Base-by-base conservation (phyloP, 2,888 invertebrate genomes). In the Petrophora chlorosata region DNA sequence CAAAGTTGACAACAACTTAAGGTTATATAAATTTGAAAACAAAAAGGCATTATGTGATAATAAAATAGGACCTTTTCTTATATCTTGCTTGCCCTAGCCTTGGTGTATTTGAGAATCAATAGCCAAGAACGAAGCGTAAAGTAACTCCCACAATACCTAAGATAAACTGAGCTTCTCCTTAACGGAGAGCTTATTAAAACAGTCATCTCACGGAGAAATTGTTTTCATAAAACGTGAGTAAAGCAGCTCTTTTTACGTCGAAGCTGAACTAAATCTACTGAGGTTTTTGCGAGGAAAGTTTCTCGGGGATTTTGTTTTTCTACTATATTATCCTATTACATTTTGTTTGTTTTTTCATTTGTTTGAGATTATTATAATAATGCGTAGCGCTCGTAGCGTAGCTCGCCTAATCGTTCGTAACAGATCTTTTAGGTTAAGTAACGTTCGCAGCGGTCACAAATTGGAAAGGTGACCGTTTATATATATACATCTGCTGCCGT, bases 151-250 rank as follows among this genome's bases (percentile, higher is more conserved):
- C 44, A 44, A 41, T 38, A 42, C 44, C 47, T 48, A 34, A 57
- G 50, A 40, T 48, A 45, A 57, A 57, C 49, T 43, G 41, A 53
- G 45, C 42, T 62, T 52, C 61, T 22, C 70, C 70, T 74, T 78
- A 73, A 72, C 49, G 48, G 22, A 62, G 22, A 67, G 65, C 66
- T 76, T 76, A 75, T 77, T 75, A 76, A 74, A 74, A 70, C 63
- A 67, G 66, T 70, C 68, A 70, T 73, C 64, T 59, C 53, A 52
- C 61, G 30, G 48, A 70, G 73, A 75, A 70, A 79, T 71, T 68
- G 71, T 72, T 76, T 69, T 63, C 70, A 73, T 72, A 67, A 67
- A 72, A 70, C 58, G 55, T 44, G 41, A 43, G 57, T 55, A 61
- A 62, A 65, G 60, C 56, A 53, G 49, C 53, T 54, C 61, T 72